Percentiles rank a stretch among this genome's conserved stretches.
phyloP scores from a whole-genome alignment of 2,797 vertebrate genomes.

The Danio kyathit region DNA sequence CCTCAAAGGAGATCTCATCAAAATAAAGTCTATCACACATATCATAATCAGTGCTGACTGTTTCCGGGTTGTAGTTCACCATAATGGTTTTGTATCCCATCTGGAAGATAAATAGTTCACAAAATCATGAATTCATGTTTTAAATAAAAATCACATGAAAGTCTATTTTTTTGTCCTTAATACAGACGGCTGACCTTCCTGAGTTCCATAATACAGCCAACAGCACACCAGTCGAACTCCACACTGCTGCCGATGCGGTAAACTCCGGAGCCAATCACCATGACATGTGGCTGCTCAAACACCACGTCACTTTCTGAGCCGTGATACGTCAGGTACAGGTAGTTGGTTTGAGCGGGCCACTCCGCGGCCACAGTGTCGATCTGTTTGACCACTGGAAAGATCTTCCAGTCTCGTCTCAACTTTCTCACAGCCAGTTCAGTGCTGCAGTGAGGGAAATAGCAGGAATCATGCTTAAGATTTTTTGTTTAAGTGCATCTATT shows the following conservation, averaged over 20 bases:
- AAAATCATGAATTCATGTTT: neutral
- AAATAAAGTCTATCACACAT: slow-evolving; percentile 99
- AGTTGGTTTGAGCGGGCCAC: slow-evolving; percentile 96
- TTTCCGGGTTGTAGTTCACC: slow-evolving; percentile 99
- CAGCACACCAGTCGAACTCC: slow-evolving; percentile 98
- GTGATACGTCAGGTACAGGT: slow-evolving; percentile 95
- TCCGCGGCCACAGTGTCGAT: slow-evolving; percentile 97
- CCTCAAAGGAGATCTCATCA: slow-evolving; percentile 98
- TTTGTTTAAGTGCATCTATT: too few relatives aligned
- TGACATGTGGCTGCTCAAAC: slow-evolving; percentile 88
- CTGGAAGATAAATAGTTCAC: slow-evolving; percentile 69
- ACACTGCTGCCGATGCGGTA: slow-evolving; percentile 98
- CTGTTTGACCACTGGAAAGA: slow-evolving; percentile 94
- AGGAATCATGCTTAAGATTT: too few relatives aligned
- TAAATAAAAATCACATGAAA: too few relatives aligned
- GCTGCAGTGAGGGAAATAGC: slow-evolving; percentile 69
- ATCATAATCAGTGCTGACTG: slow-evolving; percentile 97
- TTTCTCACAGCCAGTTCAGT: slow-evolving; percentile 94
- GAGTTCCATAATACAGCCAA: slow-evolving; percentile 95
- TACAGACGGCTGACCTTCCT: slow-evolving; percentile 81
- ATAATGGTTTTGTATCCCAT: slow-evolving; percentile 99
- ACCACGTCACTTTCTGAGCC: slow-evolving; percentile 86
- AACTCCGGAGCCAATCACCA: slow-evolving; percentile 96
- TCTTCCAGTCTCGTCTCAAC: slow-evolving; percentile 88
- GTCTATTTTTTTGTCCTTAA: neutral